Conservation (phyloP, 2,888 invertebrate genomes). For the Rhagonycha fulva region DNA sequence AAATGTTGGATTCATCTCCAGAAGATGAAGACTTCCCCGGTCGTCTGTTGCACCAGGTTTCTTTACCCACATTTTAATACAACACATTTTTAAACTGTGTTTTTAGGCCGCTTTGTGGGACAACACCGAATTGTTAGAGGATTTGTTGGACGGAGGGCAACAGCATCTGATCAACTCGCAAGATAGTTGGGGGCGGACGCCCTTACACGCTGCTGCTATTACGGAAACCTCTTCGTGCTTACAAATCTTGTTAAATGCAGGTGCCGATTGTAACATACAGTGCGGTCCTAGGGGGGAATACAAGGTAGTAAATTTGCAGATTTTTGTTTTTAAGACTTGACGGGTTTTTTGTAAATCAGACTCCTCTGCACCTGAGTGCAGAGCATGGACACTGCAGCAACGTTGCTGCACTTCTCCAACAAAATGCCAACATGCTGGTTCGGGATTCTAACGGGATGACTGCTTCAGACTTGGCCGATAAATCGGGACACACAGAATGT, state of each 20-base stretch:
- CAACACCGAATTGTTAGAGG: slow-evolving; percentile 82
- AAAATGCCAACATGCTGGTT: slow-evolving; percentile 67
- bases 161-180: slow-evolving; percentile 67
- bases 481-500: slow-evolving; percentile 68
- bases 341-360: slow-evolving; percentile 56
- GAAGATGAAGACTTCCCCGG: slow-evolving; percentile 82
- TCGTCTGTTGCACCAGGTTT: slow-evolving; percentile 74
- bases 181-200: slow-evolving; percentile 76
- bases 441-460: slow-evolving; percentile 72
- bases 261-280: slow-evolving; percentile 70
- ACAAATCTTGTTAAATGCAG: slow-evolving; percentile 70
- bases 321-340: background rate
- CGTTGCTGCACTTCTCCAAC: slow-evolving; percentile 66
- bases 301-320: slow-evolving; percentile 61
- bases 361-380: slow-evolving; percentile 79
- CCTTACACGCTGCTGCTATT: slow-evolving; percentile 82
- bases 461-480: slow-evolving; percentile 73
- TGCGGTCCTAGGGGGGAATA: slow-evolving; percentile 71
- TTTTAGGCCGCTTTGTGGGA: slow-evolving; percentile 84
- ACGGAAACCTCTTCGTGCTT: slow-evolving; percentile 78
- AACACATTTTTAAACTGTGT: background rate
- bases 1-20: slow-evolving; percentile 72
- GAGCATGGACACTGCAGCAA: slow-evolving; percentile 79
- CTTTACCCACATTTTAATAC: background rate
- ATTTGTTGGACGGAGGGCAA: slow-evolving; percentile 73